Conservation (phyloP, 2,113 vertebrate genomes). For the Salvator merianae region DNA sequence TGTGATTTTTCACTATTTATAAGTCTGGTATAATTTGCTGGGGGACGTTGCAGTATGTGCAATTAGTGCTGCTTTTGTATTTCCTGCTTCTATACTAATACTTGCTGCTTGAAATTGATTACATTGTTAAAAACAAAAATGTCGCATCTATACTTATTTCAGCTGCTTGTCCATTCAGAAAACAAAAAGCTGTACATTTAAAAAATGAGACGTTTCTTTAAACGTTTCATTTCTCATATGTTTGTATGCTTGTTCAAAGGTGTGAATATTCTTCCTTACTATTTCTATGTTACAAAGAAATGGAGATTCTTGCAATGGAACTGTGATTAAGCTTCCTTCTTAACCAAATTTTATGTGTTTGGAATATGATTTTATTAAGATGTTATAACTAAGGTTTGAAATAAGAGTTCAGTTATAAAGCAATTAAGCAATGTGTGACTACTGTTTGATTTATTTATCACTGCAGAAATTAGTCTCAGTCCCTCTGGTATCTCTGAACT, state of each 20-base stretch:
- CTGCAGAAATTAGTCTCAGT: slow-evolving; percentile 8
- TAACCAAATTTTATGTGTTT: not conserved
- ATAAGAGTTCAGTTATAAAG: slow-evolving; percentile 21
- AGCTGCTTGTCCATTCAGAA: not conserved
- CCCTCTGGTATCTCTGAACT: slow-evolving; percentile 36
- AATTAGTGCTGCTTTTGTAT: not conserved
- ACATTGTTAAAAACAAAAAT: not conserved
- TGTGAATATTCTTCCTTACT: slow-evolving; percentile 17
- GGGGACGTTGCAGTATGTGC: not conserved
- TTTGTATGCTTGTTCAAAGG: not conserved
- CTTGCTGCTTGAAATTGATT: not conserved
- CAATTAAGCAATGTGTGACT: slow-evolving; percentile 5
- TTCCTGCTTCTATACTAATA: not conserved
- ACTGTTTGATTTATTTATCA: slow-evolving; percentile 4
- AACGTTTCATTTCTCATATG: not conserved
- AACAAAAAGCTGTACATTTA: not conserved
- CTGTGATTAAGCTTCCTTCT: not conserved
- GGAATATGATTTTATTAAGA: slow-evolving; percentile 30
- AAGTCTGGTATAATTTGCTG: not conserved
- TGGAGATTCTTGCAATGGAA: not conserved
- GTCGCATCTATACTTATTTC: not conserved
- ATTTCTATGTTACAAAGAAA: slow-evolving; percentile 35
- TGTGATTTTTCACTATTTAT: no score
- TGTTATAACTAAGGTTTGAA: slow-evolving; percentile 27
- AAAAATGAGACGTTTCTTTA: not conserved